Base-by-base conservation (phyloP, 2,888 invertebrate genomes). In the Cotesia congregata region DNA sequence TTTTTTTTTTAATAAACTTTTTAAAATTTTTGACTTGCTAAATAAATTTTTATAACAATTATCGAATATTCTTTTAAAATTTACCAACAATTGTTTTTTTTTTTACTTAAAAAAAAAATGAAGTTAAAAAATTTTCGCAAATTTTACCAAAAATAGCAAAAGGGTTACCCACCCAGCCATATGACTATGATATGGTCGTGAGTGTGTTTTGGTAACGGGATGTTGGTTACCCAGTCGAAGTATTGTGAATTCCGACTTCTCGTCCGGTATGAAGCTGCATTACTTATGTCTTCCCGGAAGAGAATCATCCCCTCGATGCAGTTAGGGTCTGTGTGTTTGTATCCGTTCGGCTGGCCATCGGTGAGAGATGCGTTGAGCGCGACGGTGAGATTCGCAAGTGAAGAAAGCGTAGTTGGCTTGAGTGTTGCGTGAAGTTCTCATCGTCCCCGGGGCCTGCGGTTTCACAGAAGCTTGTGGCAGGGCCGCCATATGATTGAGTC, bases 41-140 rank as follows among this genome's bases (percentile, higher is more conserved):
- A 20, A 20, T 30, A 30, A 30, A 30, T 30, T 30, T 3, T 30
- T 30, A 30, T 30, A 30, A 30, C 0, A 30, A 30, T 30, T 30
- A 30, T 30, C 0, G 3, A 3, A 30, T 30, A 3, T 30, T 30
- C 0, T 30, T 30, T 3, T 0, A 30, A 30, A 3, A 30, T 30
- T 30, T 30, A 30, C 3, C 30, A 30, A 30, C 3, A 30, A 30
- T 30, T 17, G 17, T 17, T 17, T 17, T 30, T 30, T 30, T 30
- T 30, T 30, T 70, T 68, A 75, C 70, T 67, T 40, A 17, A 71
- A 38, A 76, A n/a, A n/a, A 20, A 72, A 65, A 38, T 3, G 3
- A 30, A 69, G 15, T 60, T 40, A 40, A 40, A 61, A 64, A 59
- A 40, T 40, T 9, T 61, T 20, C 17, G 9, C 9, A 12, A 4